Base-by-base conservation (phyloP, 2,797 vertebrate species). In the Dendrocincla fuliginosa region DNA sequence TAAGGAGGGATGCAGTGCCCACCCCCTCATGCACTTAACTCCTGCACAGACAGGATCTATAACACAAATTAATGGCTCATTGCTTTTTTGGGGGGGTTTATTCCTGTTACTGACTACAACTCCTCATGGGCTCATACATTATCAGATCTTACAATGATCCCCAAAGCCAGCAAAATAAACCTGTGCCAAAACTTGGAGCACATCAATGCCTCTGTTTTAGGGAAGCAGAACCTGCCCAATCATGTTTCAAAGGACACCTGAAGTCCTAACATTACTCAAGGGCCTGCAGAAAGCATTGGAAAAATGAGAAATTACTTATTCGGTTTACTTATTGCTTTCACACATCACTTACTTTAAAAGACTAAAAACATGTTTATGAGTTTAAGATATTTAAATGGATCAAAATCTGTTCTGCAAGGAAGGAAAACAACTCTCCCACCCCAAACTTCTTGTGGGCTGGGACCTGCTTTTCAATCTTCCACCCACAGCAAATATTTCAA, bases 331-430 rank as follows among this genome's bases (percentile, higher is more conserved):
- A 82, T 64, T 84, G 63, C 77, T 84, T 95, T 89, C 85, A 82
- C 80, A 88, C 87, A 61, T 83, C 39, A 9, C 64, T 77, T 87
- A 46, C 44, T 93, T 95, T 74, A 80, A 91, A 93, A 87, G 63
- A 67, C 73, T 73, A 92, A 90, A 94, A 88, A 68, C 82, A 75
- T 69, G 79, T 92, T 94, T 89, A 63, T 85, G 84, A 81, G 71
- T 85, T 79, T 81, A 93, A 88, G 74, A 67, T 89, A 84, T 81
- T 94, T 91, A 95, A 94, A 90, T 65, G 80, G 83, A 61, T 88
- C 76, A 78, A 94, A 96, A 95, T 90, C 93, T 94, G 96, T 95
- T 96, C 88, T 86, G 65, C 61, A 55, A 73, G 73, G 69, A 94
- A 91, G 83, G 80, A 96, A 81, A 96, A 89, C 89, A 93, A 73